phyloP scores from a whole-genome alignment of 1,140 invertebrate genomes.

The Theocolax elegans region DNA sequence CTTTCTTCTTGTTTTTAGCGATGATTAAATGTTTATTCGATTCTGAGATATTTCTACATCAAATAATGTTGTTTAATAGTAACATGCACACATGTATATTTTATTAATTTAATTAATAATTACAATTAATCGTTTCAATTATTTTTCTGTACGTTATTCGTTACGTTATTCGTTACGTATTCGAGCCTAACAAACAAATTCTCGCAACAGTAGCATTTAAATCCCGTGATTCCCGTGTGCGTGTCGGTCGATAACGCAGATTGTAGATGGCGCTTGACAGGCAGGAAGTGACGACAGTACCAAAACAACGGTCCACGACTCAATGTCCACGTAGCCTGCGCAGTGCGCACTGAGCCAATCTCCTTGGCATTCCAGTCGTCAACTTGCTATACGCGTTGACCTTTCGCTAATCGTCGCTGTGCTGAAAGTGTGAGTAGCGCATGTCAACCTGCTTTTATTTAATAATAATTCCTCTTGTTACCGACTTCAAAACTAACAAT shows the following conservation, averaged over 20 bases:
- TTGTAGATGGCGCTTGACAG: not conserved
- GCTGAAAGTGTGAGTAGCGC: conserved; percentile 17
- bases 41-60: too few species aligned
- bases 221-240: not conserved
- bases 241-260: not conserved
- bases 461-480: too few species aligned
- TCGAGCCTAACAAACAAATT: too few species aligned
- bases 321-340: conserved; percentile 7
- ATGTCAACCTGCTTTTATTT: not conserved
- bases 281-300: conserved; percentile 4
- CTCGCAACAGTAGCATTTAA: not conserved
- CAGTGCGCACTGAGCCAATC: not conserved
- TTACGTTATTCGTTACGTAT: too few species aligned
- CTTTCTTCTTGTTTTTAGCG: too few species aligned
- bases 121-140: too few species aligned
- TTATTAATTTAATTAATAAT: too few species aligned
- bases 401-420: not conserved
- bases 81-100: too few species aligned
- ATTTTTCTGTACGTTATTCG: too few species aligned
- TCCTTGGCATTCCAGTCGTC: conserved; percentile 14
- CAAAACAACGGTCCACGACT: conserved; percentile 19
- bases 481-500: too few species aligned
- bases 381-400: conserved; percentile 15
- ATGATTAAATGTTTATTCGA: too few species aligned
- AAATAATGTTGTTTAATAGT: too few species aligned